Percentiles rank a stretch among this genome's conserved stretches.
phyloP scores from a whole-genome alignment of 2,797 vertebrate genomes.

The Fratercula arctica region DNA sequence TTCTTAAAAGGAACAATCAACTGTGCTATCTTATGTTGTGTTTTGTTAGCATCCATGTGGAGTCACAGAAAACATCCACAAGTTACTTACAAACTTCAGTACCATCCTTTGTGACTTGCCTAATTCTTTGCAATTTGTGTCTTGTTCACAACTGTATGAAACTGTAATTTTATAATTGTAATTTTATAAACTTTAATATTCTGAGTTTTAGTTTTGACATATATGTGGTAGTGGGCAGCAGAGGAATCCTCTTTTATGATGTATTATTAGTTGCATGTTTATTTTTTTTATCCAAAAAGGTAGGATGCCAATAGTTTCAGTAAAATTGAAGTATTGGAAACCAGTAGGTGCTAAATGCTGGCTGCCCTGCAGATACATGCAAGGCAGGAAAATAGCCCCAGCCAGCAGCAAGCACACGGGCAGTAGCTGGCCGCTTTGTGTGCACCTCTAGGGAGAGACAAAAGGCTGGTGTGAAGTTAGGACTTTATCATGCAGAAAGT shows the following conservation, averaged over 20 bases:
- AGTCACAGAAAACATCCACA: neutral
- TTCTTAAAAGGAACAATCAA: neutral
- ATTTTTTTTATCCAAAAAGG: neutral
- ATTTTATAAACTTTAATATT: neutral
- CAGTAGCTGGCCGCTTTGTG: neutral
- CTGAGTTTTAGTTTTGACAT: neutral
- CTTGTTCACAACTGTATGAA: neutral
- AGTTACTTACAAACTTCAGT: neutral
- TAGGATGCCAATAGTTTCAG: neutral
- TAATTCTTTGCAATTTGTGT: neutral
- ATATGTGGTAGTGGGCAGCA: neutral
- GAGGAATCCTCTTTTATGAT: neutral
- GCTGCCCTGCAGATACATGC: neutral
- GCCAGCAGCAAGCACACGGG: neutral
- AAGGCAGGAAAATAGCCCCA: neutral
- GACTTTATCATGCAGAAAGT: slow-evolving; percentile 40
- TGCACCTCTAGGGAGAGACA: neutral
- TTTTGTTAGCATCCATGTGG: neutral
- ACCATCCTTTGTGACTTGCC: neutral
- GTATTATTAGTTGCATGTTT: fast-evolving
- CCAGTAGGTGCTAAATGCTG: neutral
- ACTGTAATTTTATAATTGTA: neutral
- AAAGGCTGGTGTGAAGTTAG: neutral
- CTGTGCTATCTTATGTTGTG: neutral
- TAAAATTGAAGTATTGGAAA: neutral